Percentiles rank a stretch among this genome's conserved stretches.
Conservation (phyloP, 2,797 vertebrate species). For the Hoplostethus mediterraneus region DNA sequence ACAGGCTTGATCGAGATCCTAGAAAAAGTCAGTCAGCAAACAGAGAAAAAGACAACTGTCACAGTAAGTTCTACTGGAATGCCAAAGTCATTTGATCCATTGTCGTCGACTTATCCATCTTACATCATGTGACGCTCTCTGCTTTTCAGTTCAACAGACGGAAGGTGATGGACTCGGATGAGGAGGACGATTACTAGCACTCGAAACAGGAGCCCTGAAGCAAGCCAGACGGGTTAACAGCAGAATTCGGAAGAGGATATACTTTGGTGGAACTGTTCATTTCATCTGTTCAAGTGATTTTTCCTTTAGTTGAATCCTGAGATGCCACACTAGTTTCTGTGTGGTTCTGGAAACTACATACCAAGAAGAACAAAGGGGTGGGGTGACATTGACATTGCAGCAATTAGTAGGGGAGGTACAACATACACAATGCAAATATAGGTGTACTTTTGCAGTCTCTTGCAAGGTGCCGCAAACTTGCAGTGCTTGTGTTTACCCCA, state of each 20-base stretch:
- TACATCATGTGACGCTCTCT: slow-evolving; percentile 29
- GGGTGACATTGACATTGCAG: slow-evolving; percentile 36
- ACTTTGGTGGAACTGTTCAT: slow-evolving; percentile 57
- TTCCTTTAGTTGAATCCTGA: slow-evolving; percentile 47
- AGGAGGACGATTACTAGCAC: slow-evolving; percentile 90
- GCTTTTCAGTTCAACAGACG: slow-evolving; percentile 93
- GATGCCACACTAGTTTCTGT: slow-evolving; percentile 43
- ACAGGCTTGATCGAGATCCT: slow-evolving; percentile 97
- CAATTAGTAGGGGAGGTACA: slow-evolving; percentile 14
- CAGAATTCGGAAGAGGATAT: slow-evolving; percentile 32
- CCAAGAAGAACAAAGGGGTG: slow-evolving; percentile 43
- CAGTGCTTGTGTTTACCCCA: slow-evolving; percentile 45
- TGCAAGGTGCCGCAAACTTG: slow-evolving; percentile 43
- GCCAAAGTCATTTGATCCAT: background rate
- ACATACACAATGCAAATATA: slow-evolving; percentile 32
- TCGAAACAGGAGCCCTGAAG: slow-evolving; percentile 22
- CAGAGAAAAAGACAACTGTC: slow-evolving; percentile 96
- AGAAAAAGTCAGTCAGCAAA: slow-evolving; percentile 98
- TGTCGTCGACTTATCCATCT: background rate
- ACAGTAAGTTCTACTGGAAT: slow-evolving; percentile 83
- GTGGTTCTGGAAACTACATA: slow-evolving; percentile 57
- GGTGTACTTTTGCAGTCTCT: slow-evolving; percentile 32
- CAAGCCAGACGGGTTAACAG: slow-evolving; percentile 25
- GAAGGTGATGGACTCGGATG: slow-evolving; percentile 97
- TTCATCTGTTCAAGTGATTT: slow-evolving; percentile 48